Evolutionary conservation across 2,113 vertebrate genomes (phyloP).

Genomic region (Coregonus clupeaformis): DNA sequence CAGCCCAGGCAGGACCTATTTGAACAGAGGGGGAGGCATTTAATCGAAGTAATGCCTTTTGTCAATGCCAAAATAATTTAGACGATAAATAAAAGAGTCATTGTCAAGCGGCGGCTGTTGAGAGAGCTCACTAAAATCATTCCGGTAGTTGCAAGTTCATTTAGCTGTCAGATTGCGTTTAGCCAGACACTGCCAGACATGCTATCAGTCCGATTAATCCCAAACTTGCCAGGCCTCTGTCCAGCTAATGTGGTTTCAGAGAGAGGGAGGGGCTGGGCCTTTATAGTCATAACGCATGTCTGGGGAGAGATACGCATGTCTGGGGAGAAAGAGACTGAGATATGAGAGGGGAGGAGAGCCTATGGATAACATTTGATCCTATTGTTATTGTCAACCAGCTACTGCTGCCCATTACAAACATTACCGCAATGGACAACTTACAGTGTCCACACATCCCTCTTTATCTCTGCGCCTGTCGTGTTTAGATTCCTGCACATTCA

Average conservation of each 20-base stretch:
- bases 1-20: constrained; percentile 27
- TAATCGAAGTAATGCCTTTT: constrained; percentile 52
- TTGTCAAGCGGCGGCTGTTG: constrained; percentile 25
- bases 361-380: too few relatives aligned
- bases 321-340: too few relatives aligned
- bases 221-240: constrained; percentile 3
- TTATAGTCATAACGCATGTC: constrained; percentile 1
- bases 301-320: too few relatives aligned
- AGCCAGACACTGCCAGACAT: constrained; percentile 29
- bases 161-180: constrained; percentile 49
- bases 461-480: too few relatives aligned
- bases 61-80: constrained; percentile 46
- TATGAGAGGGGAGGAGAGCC: too few relatives aligned
- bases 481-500: too few relatives aligned
- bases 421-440: too few relatives aligned
- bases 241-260: constrained; percentile 2
- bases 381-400: too few relatives aligned
- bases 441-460: too few relatives aligned
- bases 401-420: too few relatives aligned
- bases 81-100: constrained; percentile 41
- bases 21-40: constrained; percentile 33
- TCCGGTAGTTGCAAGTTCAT: constrained; percentile 12
- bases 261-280: not conserved
- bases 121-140: too few relatives aligned
- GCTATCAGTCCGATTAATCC: not conserved